Base-by-base conservation (phyloP, 2,888 invertebrate species). In the Synergus japonicus region DNA sequence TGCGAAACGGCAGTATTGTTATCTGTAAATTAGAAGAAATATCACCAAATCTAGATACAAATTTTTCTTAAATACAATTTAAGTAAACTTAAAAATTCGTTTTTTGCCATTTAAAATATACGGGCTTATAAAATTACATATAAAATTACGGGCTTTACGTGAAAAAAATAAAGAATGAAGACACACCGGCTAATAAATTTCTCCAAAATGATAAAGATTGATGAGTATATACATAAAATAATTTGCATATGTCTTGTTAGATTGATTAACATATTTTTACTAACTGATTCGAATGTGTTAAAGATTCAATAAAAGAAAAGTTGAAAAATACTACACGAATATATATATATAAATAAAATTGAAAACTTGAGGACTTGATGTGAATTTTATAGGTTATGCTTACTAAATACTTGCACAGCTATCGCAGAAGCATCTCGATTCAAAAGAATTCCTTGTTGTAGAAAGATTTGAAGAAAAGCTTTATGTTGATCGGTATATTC, bases 391-490 rank as follows among this genome's bases (percentile, higher is more conserved):
- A 49, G 44, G 22, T 29, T 63, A 9, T 58, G 29, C 49, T n/a
- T 22, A 66, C 46, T 66, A 79, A 63, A 78, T 54, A 78, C 43
- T 73, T 83, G 83, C 0, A 83, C 76, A 65, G 84, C 54, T n/a
- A 88, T 65, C 37, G 81, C 78, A 44, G 78, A 78, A 9, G 80
- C 84, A 3, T 82, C 84, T 10, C 83, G 73, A 41, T 84, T 85
- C 2, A 76, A 58, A 0, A 91, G 80, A 22, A 86, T 77, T 46
- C 90, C 90, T 18, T 85, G 80, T 4, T 90, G 86, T 64, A 89
- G 85, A 46, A 91, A 60, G 13, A 83, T 77, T 87, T 91, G 91
- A 13, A 91, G 78, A 76, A 91, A 79, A 8, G 80, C 83, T 63
- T 88, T 87, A 64, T 90, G 89, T 5, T 83, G 78, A 73, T 88